Base-by-base conservation (phyloP, 2,888 invertebrate species). In the Amphiduros pacificus region DNA sequence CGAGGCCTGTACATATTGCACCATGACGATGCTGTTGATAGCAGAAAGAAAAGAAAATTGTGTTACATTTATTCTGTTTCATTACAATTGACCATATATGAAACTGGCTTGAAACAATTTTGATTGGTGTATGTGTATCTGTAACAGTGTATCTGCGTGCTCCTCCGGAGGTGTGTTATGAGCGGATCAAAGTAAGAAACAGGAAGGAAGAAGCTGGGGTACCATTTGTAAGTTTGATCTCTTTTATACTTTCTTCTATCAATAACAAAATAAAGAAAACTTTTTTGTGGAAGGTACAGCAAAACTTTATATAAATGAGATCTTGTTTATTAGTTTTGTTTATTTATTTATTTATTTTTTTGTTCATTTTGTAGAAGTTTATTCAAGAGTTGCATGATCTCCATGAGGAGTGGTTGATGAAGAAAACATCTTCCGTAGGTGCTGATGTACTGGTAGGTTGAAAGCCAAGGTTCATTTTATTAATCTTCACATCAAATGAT, bases 371-470 rank as follows among this genome's bases (percentile, higher is more conserved):
- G 20, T 49, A 56, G 56, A 32, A 59, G 31, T 56, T 62, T 27
- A 61, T 60, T 3, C 64, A 70, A 22, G 81, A 81, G 62, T 69
- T 83, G 3, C 72, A 76, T 61, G 67, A 66, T 22, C 64, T 83
- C 17, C 63, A 65, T 27, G 65, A 65, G 32, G 63, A 65, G 24
- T 64, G 65, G 65, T 22, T 65, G n/a, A 61, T 61, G 53, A n/a
- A 53, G 29, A 5, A 41, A 9, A 61, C 56, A 41, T 60, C 22
- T 32, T 55, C 60, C 9, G 48, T 60, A 17, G 28, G 20, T 26
- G 60, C 60, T 2, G 55, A 54, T 11, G 60, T 60, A 3, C 26
- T 60, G 60, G 60, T 60, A 20, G 49, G 60, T 52, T 44, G 2
- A 14, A 48, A 11, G 36, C 17, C 17, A 11, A 17, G 11, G 36